Conservation (phyloP, 2,113 vertebrate genomes). For the Psephotus haematonotus region DNA sequence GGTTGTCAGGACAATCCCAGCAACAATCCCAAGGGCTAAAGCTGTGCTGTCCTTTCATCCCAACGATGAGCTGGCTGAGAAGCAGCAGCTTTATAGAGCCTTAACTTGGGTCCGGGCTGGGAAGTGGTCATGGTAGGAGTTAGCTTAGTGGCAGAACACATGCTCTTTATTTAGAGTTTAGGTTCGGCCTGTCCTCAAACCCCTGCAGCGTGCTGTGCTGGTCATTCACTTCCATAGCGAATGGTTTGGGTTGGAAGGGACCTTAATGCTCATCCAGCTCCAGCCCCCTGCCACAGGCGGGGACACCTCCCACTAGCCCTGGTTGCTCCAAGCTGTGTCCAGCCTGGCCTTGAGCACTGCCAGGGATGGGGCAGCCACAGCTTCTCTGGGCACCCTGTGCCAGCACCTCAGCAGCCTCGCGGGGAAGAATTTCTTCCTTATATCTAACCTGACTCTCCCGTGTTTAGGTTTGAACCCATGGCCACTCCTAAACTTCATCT, state of each 20-base stretch:
- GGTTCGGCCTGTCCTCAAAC: background rate
- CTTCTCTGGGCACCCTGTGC: background rate
- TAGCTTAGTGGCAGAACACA: background rate
- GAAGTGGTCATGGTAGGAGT: rapidly evolving
- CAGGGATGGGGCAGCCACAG: background rate
- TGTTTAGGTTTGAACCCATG: background rate
- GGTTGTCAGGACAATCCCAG: no score
- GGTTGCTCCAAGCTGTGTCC: no score
- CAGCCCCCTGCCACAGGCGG: background rate
- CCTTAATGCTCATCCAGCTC: background rate
- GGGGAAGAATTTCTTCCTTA: background rate
- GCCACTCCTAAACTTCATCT: background rate
- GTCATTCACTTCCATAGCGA: background rate
- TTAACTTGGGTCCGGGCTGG: rapidly evolving
- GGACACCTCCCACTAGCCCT: no score
- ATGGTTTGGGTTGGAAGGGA: background rate
- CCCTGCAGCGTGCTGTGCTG: background rate
- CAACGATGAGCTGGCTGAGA: rapidly evolving
- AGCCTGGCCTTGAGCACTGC: background rate
- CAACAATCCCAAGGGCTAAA: background rate
- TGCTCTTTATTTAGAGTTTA: rapidly evolving
- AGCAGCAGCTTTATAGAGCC: background rate
- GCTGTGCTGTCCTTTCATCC: background rate
- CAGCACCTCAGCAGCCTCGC: background rate
- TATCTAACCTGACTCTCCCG: background rate